These are phyloP conservation scores for Mystacides longicornis DNA, from an alignment of 2,888 invertebrate genomes.

Conservation along the genomic window DNA sequence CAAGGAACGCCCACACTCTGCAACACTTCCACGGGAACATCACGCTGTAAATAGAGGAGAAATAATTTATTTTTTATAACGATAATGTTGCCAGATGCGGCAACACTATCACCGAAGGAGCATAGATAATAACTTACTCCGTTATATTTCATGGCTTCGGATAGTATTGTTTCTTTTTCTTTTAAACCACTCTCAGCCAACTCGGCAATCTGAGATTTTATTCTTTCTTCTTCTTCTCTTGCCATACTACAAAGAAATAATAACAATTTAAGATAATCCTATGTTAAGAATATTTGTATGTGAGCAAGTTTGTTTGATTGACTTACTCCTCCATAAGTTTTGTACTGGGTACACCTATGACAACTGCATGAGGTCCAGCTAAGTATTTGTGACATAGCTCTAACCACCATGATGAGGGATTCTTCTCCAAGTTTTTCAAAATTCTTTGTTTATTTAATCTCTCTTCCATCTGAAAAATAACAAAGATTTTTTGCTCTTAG, in stretches of 20 bases:
- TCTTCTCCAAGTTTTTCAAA: constrained; percentile 52
- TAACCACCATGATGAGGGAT: constrained; percentile 63
- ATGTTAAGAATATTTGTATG: neutral
- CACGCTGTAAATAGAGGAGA: too few species aligned
- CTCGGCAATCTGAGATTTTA: constrained; percentile 55
- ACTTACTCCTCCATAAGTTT: constrained; percentile 38
- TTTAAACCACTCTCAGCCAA: constrained; percentile 65
- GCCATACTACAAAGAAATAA: constrained; percentile 47
- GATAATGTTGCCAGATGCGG: too few species aligned
- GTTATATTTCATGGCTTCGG: constrained; percentile 66
- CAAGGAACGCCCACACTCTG: constrained; percentile 70
- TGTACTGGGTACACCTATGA: constrained; percentile 53
- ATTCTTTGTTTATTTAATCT: constrained; percentile 62
- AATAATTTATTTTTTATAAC: too few species aligned
- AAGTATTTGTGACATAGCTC: constrained; percentile 61
- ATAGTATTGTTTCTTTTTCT: constrained; percentile 52
- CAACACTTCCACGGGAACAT: constrained; percentile 64
- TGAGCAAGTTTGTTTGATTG: neutral
- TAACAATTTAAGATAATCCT: neutral
- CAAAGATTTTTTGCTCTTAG: neutral
- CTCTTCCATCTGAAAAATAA: constrained; percentile 48
- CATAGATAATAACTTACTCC: constrained; percentile 60
- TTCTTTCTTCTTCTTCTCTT: constrained; percentile 62
- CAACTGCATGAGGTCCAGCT: constrained; percentile 52
- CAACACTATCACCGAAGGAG: too few species aligned